A percentile compares a stretch with the other conserved stretches of the same genome.
These are phyloP conservation scores for Neotragus moschatus DNA, from an alignment of 2,113 vertebrate genomes.

Conservation along the genomic window DNA sequence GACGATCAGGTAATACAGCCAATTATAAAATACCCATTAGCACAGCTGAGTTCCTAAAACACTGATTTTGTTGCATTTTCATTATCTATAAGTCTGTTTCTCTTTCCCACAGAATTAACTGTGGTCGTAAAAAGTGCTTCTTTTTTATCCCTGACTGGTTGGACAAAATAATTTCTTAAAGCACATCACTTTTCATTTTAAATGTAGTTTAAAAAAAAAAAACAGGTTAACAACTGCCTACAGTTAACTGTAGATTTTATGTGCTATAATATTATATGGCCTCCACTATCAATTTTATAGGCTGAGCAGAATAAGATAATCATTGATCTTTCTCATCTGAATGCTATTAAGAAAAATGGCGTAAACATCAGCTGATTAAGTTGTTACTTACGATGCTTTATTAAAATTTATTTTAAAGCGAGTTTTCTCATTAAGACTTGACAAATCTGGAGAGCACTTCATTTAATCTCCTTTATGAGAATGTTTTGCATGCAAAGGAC, in stretches of 20 bases:
- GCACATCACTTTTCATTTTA: conserved; percentile 73
- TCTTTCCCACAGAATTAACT: conserved; percentile 60
- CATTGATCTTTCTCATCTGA: conserved; percentile 76
- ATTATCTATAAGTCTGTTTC: conserved; percentile 40
- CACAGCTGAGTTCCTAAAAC: conserved; percentile 20
- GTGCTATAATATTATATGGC: conserved; percentile 69
- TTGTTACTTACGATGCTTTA: conserved; percentile 75
- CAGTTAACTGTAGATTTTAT: conserved; percentile 76
- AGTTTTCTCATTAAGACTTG: conserved; percentile 74
- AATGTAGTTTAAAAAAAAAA: conserved; percentile 72
- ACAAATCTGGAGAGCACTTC: conserved; percentile 72
- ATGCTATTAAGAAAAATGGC: conserved; percentile 75
- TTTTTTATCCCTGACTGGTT: conserved; percentile 36
- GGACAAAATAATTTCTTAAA: conserved; percentile 72
- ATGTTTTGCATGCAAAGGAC: conserved; percentile 64
- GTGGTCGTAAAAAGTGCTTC: conserved; percentile 44
- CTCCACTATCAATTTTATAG: conserved; percentile 75
- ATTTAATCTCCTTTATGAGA: conserved; percentile 75
- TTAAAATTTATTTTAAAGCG: conserved; percentile 76
- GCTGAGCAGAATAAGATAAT: conserved; percentile 76
- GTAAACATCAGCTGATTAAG: conserved; percentile 78
- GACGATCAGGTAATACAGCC: not conserved
- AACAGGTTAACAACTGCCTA: conserved; percentile 72
- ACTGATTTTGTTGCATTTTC: conserved; percentile 44
- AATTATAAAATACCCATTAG: conserved; percentile 12